Evolutionary conservation across 2,797 vertebrate genomes (phyloP).

Genomic region (Nannoperca obscura): DNA sequence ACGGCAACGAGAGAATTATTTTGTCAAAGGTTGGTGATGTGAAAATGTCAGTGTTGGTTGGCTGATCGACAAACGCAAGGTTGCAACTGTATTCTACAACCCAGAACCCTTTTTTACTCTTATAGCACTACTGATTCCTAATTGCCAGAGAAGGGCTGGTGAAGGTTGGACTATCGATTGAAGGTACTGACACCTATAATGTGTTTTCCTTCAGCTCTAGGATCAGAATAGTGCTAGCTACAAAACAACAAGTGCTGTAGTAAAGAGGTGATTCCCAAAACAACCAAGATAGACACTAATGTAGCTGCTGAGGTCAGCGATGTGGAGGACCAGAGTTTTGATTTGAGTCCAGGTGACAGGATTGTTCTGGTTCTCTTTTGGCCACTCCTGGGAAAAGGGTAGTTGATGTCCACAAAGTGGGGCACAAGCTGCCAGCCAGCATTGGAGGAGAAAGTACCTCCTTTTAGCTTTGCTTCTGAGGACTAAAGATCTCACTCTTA

Average conservation of each 20-base stretch:
- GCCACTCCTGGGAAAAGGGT: background rate
- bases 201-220: constrained; percentile 5
- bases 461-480: constrained; percentile 15
- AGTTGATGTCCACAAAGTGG: constrained; percentile 22
- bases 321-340: background rate
- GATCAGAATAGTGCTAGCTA: background rate
- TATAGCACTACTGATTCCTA: background rate
- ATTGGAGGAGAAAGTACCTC: constrained; percentile 18
- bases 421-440: background rate
- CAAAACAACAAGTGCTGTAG: background rate
- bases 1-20: constrained; percentile 7
- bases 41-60: constrained; percentile 30
- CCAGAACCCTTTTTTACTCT: background rate
- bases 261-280: background rate
- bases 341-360: constrained; percentile 10
- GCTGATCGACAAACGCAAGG: constrained; percentile 6
- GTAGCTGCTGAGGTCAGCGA: background rate
- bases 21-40: constrained; percentile 43
- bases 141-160: constrained; percentile 11
- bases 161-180: constrained; percentile 19
- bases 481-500: constrained; percentile 12
- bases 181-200: background rate
- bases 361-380: constrained; percentile 11
- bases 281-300: background rate
- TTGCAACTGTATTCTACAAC: constrained; percentile 11